phyloP scores from a whole-genome alignment of 2,888 invertebrate species.

The Limnephilus lunatus region DNA sequence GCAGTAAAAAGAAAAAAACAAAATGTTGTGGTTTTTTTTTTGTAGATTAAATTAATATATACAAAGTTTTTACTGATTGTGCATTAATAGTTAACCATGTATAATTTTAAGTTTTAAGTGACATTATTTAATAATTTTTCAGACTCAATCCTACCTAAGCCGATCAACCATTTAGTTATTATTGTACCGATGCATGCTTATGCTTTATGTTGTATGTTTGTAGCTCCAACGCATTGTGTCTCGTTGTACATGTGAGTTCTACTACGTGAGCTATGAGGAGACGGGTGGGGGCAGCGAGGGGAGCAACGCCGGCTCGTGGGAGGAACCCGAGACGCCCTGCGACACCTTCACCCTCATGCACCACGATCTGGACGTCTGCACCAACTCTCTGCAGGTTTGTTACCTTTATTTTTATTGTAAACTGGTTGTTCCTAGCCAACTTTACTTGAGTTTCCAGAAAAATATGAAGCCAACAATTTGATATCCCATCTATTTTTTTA shows the following conservation, averaged over 20 bases:
- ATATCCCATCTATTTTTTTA: too few relatives aligned
- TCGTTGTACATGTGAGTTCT: conserved; percentile 98
- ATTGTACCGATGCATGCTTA: too few relatives aligned
- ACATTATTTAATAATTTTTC: too few relatives aligned
- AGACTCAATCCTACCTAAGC: too few relatives aligned
- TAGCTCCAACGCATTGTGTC: conserved; percentile 98
- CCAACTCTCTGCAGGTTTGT: conserved; percentile 89
- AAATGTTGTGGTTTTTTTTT: too few relatives aligned
- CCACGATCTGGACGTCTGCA: conserved; percentile 98
- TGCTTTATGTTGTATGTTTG: conserved; percentile 68
- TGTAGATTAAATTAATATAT: too few relatives aligned
- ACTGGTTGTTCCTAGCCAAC: background rate
- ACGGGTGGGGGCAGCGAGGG: conserved; percentile 84
- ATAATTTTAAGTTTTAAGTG: too few relatives aligned
- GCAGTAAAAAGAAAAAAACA: too few relatives aligned
- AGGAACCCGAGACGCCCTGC: conserved; percentile 90
- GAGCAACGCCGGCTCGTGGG: conserved; percentile 82
- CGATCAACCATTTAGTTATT: too few relatives aligned
- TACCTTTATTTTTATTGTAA: background rate
- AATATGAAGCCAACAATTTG: background rate
- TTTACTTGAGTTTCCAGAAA: background rate
- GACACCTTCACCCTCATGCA: conserved; percentile 99
- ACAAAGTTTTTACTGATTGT: too few relatives aligned
- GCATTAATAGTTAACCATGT: too few relatives aligned
- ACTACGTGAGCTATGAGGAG: conserved; percentile 96